Evolutionary conservation across 2,113 vertebrate genomes (phyloP).

Genomic region (Paedocypris sp.): DNA sequence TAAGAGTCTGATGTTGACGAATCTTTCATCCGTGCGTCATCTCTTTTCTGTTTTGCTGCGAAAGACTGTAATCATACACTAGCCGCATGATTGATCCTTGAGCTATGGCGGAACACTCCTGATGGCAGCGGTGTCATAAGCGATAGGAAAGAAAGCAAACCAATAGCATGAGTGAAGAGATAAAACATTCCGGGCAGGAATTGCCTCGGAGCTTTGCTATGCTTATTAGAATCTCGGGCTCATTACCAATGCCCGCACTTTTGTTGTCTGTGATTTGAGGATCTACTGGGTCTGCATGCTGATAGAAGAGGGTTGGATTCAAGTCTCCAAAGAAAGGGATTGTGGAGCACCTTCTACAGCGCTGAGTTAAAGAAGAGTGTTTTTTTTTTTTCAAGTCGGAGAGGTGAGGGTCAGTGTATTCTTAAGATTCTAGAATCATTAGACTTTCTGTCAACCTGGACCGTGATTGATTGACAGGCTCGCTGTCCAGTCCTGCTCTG

Average conservation of each 20-base stretch:
- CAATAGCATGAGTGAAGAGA: conserved; percentile 9
- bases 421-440: background rate
- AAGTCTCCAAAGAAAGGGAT: background rate
- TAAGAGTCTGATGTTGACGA: conserved; percentile 1
- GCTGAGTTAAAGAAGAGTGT: too few species aligned
- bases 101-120: conserved; percentile 34
- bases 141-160: conserved; percentile 1
- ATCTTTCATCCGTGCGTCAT: conserved; percentile 1
- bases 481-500: background rate
- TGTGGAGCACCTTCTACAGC: background rate
- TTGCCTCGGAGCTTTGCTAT: conserved; percentile 33
- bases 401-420: conserved; percentile 12
- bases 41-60: conserved; percentile 24
- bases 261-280: conserved; percentile 30
- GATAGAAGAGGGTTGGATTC: background rate
- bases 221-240: conserved; percentile 52
- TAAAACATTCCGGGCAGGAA: background rate
- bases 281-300: conserved; percentile 25
- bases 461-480: conserved; percentile 21
- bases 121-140: conserved; percentile 21
- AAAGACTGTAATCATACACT: conserved; percentile 35
- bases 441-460: conserved; percentile 6
- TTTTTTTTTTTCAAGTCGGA: background rate
- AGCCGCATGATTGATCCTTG: conserved; percentile 39
- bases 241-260: conserved; percentile 39